Evolutionary conservation across 1,140 invertebrate species (phyloP).

Genomic region (Apolygus lucorum): DNA sequence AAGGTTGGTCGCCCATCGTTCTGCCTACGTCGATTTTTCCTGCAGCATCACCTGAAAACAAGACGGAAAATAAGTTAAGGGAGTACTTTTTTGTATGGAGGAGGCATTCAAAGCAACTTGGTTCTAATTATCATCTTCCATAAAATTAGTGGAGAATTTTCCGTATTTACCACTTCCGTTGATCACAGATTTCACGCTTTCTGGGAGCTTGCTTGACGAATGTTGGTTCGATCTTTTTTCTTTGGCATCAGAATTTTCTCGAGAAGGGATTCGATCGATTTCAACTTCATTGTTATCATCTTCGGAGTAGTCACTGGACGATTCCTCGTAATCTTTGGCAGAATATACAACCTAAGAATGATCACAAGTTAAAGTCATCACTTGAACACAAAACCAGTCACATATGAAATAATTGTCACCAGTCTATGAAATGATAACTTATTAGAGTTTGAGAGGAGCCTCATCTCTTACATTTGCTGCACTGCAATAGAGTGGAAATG

Average conservation of each 20-base stretch:
- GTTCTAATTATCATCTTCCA: neutral
- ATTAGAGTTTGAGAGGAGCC: neutral
- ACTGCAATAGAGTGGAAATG: neutral
- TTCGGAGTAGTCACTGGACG: neutral
- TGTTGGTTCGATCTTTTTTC: neutral
- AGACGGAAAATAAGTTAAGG: neutral
- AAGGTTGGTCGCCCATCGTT: neutral
- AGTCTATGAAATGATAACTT: neutral
- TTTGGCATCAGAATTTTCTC: neutral
- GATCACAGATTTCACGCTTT: neutral
- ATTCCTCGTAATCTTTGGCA: slow-evolving; percentile 13
- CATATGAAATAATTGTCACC: neutral
- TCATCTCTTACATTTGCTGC: slow-evolving; percentile 1
- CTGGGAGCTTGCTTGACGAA: neutral
- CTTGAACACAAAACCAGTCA: neutral
- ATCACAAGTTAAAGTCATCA: neutral
- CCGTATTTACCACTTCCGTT: neutral
- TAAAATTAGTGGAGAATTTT: neutral
- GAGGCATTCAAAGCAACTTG: neutral
- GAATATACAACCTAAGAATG: slow-evolving; percentile 18
- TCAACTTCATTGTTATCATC: neutral
- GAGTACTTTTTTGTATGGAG: neutral
- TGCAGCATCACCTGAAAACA: neutral
- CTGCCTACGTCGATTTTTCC: neutral
- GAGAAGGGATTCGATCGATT: neutral